Evolutionary conservation across 23 tunicate species (phyloP), one percentile per base, ranked within the genome.

Genomic region (Halocynthia aurantium): DNA sequence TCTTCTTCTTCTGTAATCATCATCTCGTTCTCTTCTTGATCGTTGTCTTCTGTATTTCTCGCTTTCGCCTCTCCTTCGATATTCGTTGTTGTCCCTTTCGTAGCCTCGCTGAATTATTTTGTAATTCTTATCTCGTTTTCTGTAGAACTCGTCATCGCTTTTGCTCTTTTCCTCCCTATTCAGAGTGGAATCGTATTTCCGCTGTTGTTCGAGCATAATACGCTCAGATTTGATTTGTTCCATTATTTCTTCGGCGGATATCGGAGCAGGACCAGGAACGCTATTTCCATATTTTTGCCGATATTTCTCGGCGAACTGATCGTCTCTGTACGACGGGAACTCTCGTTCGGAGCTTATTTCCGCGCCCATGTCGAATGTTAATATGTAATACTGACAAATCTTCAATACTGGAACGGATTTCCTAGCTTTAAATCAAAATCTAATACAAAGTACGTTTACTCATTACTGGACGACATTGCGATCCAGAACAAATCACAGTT

Each of bases 331-430:
- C 22, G 20, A 15, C 21, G 72, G n/a, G 19, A 21, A 67, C 2
- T 50, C 78, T 12, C 57, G 64, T 56, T 74, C 78, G n/a, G 56
- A 12, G 78, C 78, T 74, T 22, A 74, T 54, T 19, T 74, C 78
- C 31, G 78, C 78, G 0, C 78, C 78, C 78, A 74, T 74, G 44
- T 31, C 44, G 44, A 31, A 31, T 1, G 4, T 31, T 31, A 31
- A 31, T 31, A 31, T 31, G 44, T 31, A 31, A 31, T 31, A 31
- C 44, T 31, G 44, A 31, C 44, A 31, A 31, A 31, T 31, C 44
- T 31, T 31, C 4, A 31, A 31, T 31, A 31, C 44, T 31, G 44
- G 44, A 1, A 31, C 44, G 44, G 44, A 31, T 31, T 31, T 31
- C 44, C 44, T 31, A 31, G 44, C 44, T 31, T 31, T 31, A 31